Conservation (phyloP, 2,797 vertebrate species). For the Acipenser ruthenus region DNA sequence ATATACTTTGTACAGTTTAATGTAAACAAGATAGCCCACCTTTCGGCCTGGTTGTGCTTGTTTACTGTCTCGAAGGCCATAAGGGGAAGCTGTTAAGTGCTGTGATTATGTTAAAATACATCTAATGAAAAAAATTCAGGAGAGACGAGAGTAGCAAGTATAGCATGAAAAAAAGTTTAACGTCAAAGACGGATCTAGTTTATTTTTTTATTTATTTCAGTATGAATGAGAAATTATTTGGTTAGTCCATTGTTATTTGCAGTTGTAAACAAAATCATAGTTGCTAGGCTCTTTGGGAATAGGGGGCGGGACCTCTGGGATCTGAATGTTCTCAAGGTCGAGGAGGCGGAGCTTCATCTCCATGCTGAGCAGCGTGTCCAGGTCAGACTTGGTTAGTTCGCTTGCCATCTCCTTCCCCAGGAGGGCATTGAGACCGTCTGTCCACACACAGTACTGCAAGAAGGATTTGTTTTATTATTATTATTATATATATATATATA, state of each 20-base stretch:
- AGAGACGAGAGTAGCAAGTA: constrained; percentile 21
- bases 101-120: constrained; percentile 31
- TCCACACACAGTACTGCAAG: constrained; percentile 93
- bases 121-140: constrained; percentile 23
- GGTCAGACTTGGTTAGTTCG: constrained; percentile 86
- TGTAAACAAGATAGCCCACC: constrained; percentile 24
- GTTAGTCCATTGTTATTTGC: constrained; percentile 77
- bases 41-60: constrained; percentile 23
- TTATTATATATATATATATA: no score
- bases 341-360: constrained; percentile 98
- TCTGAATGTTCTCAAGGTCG: constrained; percentile 97
- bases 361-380: constrained; percentile 97
- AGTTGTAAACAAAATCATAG: constrained; percentile 99
- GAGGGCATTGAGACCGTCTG: constrained; percentile 90
- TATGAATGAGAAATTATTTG: constrained; percentile 51
- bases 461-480: constrained; percentile 2
- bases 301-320: constrained; percentile 91
- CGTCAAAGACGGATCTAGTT: constrained; percentile 24
- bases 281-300: constrained; percentile 99
- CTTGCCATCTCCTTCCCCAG: constrained; percentile 98
- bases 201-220: constrained; percentile 57
- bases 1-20: constrained; percentile 18
- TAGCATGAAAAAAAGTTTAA: constrained; percentile 35
- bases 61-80: constrained; percentile 18
- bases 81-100: constrained; percentile 33